Percentiles rank a stretch among this genome's conserved stretches.
Conservation (phyloP, 1,140 invertebrate species). For the Pomacea maculata region DNA sequence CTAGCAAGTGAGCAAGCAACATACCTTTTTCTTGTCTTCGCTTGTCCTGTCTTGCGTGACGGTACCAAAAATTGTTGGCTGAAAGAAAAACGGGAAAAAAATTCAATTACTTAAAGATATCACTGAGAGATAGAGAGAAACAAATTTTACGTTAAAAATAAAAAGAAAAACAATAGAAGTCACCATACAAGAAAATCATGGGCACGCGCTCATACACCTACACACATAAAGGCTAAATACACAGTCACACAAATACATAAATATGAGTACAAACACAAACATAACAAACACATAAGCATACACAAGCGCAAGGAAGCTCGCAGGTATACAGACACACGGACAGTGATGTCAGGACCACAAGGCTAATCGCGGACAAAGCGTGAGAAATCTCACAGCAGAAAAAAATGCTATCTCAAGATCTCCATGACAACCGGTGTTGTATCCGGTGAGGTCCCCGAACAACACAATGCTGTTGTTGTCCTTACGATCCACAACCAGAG, state of each 20-base stretch:
- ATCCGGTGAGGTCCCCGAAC: no score
- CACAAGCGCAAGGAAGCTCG: background rate
- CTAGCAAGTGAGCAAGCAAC: constrained; percentile 3
- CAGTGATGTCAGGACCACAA: no score
- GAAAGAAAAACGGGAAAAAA: constrained; percentile 30
- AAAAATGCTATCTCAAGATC: no score
- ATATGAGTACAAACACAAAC: background rate
- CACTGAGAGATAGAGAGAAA: constrained; percentile 16
- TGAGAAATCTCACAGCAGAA: no score
- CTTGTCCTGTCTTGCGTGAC: constrained; percentile 36
- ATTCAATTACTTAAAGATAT: constrained; percentile 34
- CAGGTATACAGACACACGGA: background rate
- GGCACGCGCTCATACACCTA: background rate
- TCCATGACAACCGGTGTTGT: no score
- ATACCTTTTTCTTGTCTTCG: constrained; percentile 40
- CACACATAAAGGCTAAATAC: background rate
- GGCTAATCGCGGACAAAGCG: no score
- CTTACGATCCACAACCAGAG: no score
- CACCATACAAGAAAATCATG: background rate
- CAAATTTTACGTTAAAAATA: no score
- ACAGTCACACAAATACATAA: background rate
- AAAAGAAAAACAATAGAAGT: no score
- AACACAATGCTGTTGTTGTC: no score
- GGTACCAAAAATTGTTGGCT: constrained; percentile 50
- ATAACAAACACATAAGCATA: background rate